A percentile compares a stretch with the other conserved stretches of the same genome.
Evolutionary conservation across 1,140 invertebrate genomes (phyloP).

Genomic region (Drosophila carrolli): DNA sequence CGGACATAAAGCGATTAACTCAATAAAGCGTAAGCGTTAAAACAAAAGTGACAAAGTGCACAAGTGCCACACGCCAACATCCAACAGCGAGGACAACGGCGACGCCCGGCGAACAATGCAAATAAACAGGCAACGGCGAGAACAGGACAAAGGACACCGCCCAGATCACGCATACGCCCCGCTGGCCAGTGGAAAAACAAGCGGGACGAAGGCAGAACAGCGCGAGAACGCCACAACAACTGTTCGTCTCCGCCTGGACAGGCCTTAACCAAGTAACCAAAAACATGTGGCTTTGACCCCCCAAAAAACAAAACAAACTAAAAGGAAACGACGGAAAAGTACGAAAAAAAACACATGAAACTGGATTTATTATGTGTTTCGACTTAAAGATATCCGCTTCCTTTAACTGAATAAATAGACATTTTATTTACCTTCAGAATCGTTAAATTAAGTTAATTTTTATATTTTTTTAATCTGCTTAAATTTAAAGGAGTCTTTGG

Average conservation of each 20-base stretch:
- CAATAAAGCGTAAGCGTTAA: conserved; percentile 74
- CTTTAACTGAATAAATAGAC: neutral
- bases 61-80: conserved; percentile 33
- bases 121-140: conserved; percentile 55
- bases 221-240: conserved; percentile 20
- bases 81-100: conserved; percentile 9
- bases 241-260: conserved; percentile 25
- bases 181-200: conserved; percentile 31
- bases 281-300: conserved; percentile 51
- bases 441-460: too few species aligned
- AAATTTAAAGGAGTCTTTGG: neutral
- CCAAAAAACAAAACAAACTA: conserved; percentile 25
- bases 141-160: conserved; percentile 40
- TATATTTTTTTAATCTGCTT: too few species aligned
- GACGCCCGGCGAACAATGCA: conserved; percentile 46
- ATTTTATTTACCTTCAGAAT: too few species aligned
- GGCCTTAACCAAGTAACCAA: conserved; percentile 52
- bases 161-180: conserved; percentile 49
- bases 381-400: neutral
- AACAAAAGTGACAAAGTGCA: conserved; percentile 73
- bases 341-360: neutral
- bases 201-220: conserved; percentile 5
- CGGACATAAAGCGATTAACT: conserved; percentile 73
- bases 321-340: conserved; percentile 7
- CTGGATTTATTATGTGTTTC: neutral